Base-by-base conservation (phyloP, 1,140 invertebrate genomes). In the Lucilia cuprina region DNA sequence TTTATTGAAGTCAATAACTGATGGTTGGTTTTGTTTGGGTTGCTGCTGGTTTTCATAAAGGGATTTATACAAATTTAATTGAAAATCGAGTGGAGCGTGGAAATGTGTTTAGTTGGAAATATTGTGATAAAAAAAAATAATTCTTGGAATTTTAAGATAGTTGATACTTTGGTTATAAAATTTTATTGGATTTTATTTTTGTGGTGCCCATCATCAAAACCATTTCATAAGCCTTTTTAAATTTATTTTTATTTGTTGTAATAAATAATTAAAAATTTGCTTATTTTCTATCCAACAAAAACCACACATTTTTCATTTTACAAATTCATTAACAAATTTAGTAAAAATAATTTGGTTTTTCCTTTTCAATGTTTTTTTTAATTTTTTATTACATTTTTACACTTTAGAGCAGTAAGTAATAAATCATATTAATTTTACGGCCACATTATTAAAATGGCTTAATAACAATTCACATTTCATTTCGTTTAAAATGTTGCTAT, bases 381-480 rank as follows among this genome's bases (percentile, higher is more conserved):
- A 70, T 2, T 8, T 70, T 70, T 70, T 10, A 25, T 70, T 25
- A 21, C 5, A 21, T 19, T 70, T 70, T 70, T 21, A 25, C 65
- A 70, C 65, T 70, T 21, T 70, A 8, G 8, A 21, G 19, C n/a
- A 70, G 8, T 21, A 60, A 60, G 55, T 78, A 49, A 80, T 80
- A 80, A 80, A 80, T 80, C 77, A 80, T 80, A 80, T 80, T 80
- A 80, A 80, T 80, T 80, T 80, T 80, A 80, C 41, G 47, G 41
- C 77, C 77, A 80, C 77, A 80, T 50, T 80, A 80, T 80, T 80
- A 80, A 80, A 80, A 80, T 80, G 47, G 77, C 77, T 80, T 80
- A 80, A 80, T 30, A 80, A 80, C 77, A 80, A 21, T n/a, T 21
- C 41, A 41, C 41, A 80, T 80, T 80, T 70, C 21, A 21, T 70